Base-by-base conservation (phyloP, 2,113 vertebrate genomes). In the Neomonachus schauinslandi region DNA sequence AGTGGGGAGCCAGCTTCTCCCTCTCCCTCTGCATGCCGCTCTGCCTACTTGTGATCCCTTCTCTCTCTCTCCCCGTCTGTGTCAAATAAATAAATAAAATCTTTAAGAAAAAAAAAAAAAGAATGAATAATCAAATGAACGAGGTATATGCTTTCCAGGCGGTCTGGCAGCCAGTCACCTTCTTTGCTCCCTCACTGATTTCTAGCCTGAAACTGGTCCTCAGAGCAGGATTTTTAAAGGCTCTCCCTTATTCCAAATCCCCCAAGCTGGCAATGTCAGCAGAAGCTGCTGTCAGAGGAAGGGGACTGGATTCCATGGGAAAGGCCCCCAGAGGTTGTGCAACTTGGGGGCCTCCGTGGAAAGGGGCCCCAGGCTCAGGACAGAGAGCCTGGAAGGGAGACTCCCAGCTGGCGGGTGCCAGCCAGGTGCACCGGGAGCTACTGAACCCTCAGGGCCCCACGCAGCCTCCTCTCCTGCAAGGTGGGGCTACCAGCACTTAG, bases 341-440 rank as follows among this genome's bases (percentile, higher is more conserved):
- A 8, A 22, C 0, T 0, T 2, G 15, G 13, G 10, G 26, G 4
- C 16, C 46, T 57, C 33, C 33, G 4, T 5, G 9, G 65, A 67
- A 49, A 22, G 28, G 55, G n/a, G 10, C 42, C 26, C 71, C 2
- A 33, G 51, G 79, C n/a, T 86, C 28, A 22, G 61, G 81, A 22
- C 11, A 15, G 39, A 76, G 13, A 63, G 12, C 71, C 72, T 85
- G 6, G n/a, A 59, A 4, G 46, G 69, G 61, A 55, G 61, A 36
- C 53, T 14, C 26, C 33, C 42, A 53, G 53, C 53, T 5, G 36
- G 5, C 2, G 3, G 1, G 33, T 2, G 31, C 28, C 8, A n/a
- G 18, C 24, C 9, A 11, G 14, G 4, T 3, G 21, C 1, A 1
- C 14, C 14, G 39, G 51, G 21, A 55, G n/a, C 15, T 1, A 16